A percentile compares a stretch with the other conserved stretches of the same genome.
Evolutionary conservation across 2,113 vertebrate genomes (phyloP).

Genomic region (Equus quagga): DNA sequence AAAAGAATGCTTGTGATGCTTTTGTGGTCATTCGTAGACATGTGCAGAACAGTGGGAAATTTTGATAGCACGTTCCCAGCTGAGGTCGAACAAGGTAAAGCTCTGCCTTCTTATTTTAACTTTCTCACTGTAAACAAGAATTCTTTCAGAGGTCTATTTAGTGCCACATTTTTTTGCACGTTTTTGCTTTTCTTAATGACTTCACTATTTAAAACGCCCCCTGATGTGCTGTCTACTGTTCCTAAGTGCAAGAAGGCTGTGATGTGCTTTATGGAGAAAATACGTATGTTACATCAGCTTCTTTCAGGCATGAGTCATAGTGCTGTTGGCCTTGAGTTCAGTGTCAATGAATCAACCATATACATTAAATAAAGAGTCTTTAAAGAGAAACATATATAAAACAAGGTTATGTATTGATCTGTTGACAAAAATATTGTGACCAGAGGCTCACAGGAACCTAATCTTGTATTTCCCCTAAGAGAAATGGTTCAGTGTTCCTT

Average conservation of each 20-base stretch:
- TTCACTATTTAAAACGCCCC: not conserved
- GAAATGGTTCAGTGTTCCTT: too few species aligned
- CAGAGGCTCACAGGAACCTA: too few species aligned
- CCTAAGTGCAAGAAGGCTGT: not conserved
- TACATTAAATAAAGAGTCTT: too few species aligned
- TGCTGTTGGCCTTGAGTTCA: too few species aligned
- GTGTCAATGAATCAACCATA: too few species aligned
- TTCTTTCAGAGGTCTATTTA: not conserved
- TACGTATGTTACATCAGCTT: too few species aligned
- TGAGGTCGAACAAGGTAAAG: not conserved
- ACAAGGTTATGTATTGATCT: too few species aligned
- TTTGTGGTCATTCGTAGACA: not conserved
- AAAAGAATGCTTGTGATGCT: not conserved
- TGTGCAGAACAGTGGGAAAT: not conserved
- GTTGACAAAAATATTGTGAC: too few species aligned
- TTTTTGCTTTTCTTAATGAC: not conserved
- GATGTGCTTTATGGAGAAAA: too few species aligned
- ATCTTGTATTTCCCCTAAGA: too few species aligned
- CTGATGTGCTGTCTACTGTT: not conserved
- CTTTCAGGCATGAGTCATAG: too few species aligned
- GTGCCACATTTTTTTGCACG: not conserved
- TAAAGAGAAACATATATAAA: too few species aligned
- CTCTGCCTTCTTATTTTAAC: not conserved
- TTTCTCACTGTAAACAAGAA: not conserved
- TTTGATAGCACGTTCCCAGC: not conserved